These are phyloP conservation scores for Mactra quadrangularis DNA, from an alignment of 1,140 invertebrate species.

Conservation along the genomic window DNA sequence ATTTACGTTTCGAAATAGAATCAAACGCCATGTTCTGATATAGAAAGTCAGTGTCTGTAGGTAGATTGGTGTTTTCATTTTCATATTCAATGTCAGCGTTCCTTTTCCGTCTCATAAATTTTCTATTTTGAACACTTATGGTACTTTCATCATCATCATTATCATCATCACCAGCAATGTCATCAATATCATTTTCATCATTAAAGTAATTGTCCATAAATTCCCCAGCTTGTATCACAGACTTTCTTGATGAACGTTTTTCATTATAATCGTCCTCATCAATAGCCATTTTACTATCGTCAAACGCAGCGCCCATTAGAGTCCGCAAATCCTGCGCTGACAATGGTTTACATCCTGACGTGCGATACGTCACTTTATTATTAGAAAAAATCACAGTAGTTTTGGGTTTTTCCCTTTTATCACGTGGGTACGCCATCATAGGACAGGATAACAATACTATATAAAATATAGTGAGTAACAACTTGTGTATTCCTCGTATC, in stretches of 20 bases:
- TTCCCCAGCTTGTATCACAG: slow-evolving; percentile 50
- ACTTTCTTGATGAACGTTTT: slow-evolving; percentile 20
- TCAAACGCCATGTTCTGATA: slow-evolving; percentile 54
- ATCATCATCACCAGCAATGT: slow-evolving; percentile 2
- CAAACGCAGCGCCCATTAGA: slow-evolving; percentile 43
- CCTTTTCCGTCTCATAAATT: slow-evolving; percentile 56
- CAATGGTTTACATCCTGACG: slow-evolving; percentile 47
- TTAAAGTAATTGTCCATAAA: slow-evolving; percentile 34
- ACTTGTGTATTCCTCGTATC: slow-evolving; percentile 37
- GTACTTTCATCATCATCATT: slow-evolving; percentile 24
- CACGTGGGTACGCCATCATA: slow-evolving; percentile 1
- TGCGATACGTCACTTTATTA: slow-evolving; percentile 39
- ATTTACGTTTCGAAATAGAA: slow-evolving; percentile 47
- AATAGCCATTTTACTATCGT: slow-evolving; percentile 23
- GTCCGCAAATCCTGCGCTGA: slow-evolving; percentile 28
- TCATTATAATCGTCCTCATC: not conserved
- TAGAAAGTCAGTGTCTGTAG: slow-evolving; percentile 27
- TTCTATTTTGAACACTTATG: slow-evolving; percentile 53
- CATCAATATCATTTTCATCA: slow-evolving; percentile 56
- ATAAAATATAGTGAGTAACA: slow-evolving; percentile 45
- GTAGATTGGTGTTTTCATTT: slow-evolving; percentile 28
- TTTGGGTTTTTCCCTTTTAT: slow-evolving; percentile 21
- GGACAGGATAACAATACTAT: slow-evolving; percentile 29
- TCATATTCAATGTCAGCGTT: not conserved
- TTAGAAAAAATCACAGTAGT: slow-evolving; percentile 23